Evolutionary conservation across 1,140 invertebrate genomes (phyloP).

Genomic region (Cydia splendana): DNA sequence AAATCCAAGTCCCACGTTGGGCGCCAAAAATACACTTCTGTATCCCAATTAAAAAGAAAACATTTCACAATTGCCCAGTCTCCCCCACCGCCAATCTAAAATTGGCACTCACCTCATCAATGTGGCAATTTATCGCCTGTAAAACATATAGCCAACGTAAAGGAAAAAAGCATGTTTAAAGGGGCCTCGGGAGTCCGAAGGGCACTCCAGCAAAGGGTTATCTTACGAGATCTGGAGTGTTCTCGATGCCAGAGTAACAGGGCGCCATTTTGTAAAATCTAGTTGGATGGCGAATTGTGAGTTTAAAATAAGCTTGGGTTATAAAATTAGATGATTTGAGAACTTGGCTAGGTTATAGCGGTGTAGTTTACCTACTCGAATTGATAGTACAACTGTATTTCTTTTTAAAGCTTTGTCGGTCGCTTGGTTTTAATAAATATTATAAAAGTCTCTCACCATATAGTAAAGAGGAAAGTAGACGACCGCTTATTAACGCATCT

Average conservation of each 20-base stretch:
- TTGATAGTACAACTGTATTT: no score
- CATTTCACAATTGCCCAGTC: conserved; percentile 34
- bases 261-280: conserved; percentile 24
- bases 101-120: conserved; percentile 14
- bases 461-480: no score
- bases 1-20: not conserved
- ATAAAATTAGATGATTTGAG: not conserved
- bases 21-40: not conserved
- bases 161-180: conserved; percentile 28
- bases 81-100: not conserved
- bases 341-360: not conserved
- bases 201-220: conserved; percentile 20
- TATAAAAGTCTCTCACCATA: no score
- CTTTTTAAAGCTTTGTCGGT: no score
- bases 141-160: conserved; percentile 29
- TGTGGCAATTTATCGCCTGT: conserved; percentile 11
- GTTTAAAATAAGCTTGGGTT: not conserved
- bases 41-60: conserved; percentile 44
- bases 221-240: conserved; percentile 24
- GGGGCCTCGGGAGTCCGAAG: conserved; percentile 21
- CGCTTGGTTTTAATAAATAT: no score
- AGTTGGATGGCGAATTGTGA: not conserved
- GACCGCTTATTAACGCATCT: no score
- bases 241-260: conserved; percentile 25
- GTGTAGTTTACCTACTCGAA: no score